A percentile compares a stretch with the other conserved stretches of the same genome.
These are phyloP conservation scores for Halesus radiatus DNA, from an alignment of 1,140 invertebrate genomes.

Conservation along the genomic window DNA sequence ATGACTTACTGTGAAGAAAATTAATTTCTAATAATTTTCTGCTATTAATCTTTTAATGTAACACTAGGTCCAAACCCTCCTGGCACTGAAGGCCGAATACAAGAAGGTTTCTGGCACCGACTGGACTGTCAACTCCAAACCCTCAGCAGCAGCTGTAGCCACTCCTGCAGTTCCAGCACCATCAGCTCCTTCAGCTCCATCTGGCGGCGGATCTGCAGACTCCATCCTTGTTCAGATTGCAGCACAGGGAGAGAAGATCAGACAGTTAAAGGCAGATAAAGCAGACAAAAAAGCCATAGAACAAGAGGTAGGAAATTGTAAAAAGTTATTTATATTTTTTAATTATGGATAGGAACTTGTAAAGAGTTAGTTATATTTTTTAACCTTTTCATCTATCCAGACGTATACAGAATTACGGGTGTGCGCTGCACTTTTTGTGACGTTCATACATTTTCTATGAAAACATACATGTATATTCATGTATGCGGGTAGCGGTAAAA, in stretches of 20 bases:
- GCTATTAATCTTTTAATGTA: not conserved
- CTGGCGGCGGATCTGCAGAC: conserved; percentile 44
- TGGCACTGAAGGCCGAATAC: conserved; percentile 81
- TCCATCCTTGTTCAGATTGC: conserved; percentile 63
- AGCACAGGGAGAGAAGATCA: conserved; percentile 79
- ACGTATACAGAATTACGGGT: too few species aligned
- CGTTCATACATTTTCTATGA: too few species aligned
- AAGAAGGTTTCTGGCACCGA: conserved; percentile 76
- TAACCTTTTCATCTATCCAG: too few species aligned
- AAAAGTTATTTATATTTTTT: too few species aligned
- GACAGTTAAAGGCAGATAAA: conserved; percentile 78
- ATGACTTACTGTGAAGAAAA: too few species aligned
- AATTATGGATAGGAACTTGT: too few species aligned
- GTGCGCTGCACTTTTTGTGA: too few species aligned
- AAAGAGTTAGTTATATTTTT: too few species aligned
- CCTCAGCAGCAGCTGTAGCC: conserved; percentile 42
- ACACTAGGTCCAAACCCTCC: conserved; percentile 74
- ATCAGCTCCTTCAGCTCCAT: conserved; percentile 45
- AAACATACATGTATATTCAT: too few species aligned
- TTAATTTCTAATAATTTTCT: not conserved
- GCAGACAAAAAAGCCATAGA: conserved; percentile 74
- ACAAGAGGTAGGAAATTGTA: conserved; percentile 41
- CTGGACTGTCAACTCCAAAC: conserved; percentile 72
- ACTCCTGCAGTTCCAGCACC: conserved; percentile 38
- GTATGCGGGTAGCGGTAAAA: too few species aligned